phyloP scores from a whole-genome alignment of 1,140 invertebrate genomes.

The Protaetia brevitarsis region DNA sequence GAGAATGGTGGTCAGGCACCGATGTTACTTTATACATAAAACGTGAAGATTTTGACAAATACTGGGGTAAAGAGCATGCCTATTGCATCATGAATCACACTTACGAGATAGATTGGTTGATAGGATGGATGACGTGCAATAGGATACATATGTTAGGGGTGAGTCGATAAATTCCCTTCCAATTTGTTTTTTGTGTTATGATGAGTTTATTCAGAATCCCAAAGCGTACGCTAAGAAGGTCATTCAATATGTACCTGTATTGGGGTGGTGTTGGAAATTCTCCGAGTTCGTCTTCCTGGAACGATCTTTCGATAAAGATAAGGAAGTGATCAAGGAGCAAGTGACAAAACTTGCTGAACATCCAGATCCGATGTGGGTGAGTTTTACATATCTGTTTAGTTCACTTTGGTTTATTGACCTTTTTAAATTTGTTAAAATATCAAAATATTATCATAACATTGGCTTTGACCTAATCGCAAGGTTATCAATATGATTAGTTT shows the following conservation, averaged over 20 bases:
- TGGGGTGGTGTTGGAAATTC: slow-evolving; percentile 95
- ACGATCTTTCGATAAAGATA: slow-evolving; percentile 88
- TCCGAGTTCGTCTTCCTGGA: slow-evolving; percentile 91
- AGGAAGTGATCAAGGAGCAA: slow-evolving; percentile 74
- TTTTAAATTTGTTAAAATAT: no score
- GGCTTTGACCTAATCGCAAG: no score
- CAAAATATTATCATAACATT: no score
- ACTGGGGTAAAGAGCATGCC: slow-evolving; percentile 84
- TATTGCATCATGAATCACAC: slow-evolving; percentile 92
- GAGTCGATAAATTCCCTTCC: slow-evolving; percentile 46
- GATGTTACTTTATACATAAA: slow-evolving; percentile 73
- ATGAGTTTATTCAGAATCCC: slow-evolving; percentile 66
- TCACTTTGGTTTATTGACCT: no score
- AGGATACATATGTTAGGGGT: slow-evolving; percentile 74
- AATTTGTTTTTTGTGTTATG: background rate
- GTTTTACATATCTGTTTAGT: slow-evolving; percentile 34
- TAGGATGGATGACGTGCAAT: slow-evolving; percentile 84
- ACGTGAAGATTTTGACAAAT: slow-evolving; percentile 72
- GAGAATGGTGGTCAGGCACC: slow-evolving; percentile 88
- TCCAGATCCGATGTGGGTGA: slow-evolving; percentile 83
- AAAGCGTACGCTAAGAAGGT: slow-evolving; percentile 94
- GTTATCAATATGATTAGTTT: no score
- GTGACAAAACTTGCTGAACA: slow-evolving; percentile 80
- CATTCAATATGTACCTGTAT: slow-evolving; percentile 85
- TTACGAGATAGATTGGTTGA: slow-evolving; percentile 94